phyloP scores from a whole-genome alignment of 2,888 invertebrate genomes.

The Drosophila maculinotata region DNA sequence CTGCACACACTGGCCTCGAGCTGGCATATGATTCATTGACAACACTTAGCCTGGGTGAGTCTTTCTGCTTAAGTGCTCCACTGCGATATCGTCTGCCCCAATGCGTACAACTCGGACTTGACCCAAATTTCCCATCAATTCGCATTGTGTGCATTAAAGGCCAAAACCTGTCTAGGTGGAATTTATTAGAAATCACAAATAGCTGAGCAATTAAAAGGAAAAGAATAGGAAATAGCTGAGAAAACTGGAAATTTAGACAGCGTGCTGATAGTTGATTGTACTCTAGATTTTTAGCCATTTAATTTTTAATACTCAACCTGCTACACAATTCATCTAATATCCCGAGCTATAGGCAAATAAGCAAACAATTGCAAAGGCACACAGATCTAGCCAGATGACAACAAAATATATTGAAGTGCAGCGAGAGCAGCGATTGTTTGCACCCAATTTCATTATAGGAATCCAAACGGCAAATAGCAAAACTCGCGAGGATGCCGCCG shows the following conservation, averaged over 20 bases:
- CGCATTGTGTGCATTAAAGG: background rate
- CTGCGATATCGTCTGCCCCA: slow-evolving; percentile 39
- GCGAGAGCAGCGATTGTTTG: slow-evolving; percentile 55
- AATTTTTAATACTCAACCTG: too few species aligned
- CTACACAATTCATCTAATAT: too few species aligned
- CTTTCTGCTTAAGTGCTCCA: slow-evolving; percentile 48
- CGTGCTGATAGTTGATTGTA: too few species aligned
- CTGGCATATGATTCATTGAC: slow-evolving; percentile 90
- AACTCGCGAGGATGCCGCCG: slow-evolving; percentile 21
- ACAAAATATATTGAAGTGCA: slow-evolving; percentile 30
- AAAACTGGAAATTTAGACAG: too few species aligned
- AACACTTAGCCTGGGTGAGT: slow-evolving; percentile 89
- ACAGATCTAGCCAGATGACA: slow-evolving; percentile 15
- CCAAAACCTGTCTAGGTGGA: background rate
- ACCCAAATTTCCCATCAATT: slow-evolving; percentile 54
- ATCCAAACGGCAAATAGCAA: slow-evolving; percentile 37
- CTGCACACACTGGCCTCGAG: slow-evolving; percentile 91
- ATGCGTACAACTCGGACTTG: slow-evolving; percentile 55
- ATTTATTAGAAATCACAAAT: too few species aligned
- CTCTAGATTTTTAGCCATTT: too few species aligned
- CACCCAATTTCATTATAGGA: slow-evolving; percentile 63
- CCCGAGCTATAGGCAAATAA: too few species aligned
- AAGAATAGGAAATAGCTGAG: too few species aligned
- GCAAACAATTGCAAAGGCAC: too few species aligned
- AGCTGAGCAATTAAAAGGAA: too few species aligned